These are phyloP conservation scores for Eristalinus aeneus DNA, from an alignment of 2,888 invertebrate species.

Conservation along the genomic window DNA sequence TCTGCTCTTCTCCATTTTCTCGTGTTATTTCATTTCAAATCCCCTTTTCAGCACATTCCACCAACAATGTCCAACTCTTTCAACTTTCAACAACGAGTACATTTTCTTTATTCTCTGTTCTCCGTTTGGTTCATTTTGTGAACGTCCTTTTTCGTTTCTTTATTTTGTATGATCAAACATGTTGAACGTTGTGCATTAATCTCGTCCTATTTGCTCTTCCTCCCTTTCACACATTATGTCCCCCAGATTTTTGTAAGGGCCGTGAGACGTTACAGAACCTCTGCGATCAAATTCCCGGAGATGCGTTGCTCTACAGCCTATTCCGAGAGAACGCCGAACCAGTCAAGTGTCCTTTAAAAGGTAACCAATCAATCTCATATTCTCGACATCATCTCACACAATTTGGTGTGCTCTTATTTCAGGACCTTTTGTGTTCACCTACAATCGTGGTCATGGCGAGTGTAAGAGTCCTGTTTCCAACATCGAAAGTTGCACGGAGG, in stretches of 20 bases:
- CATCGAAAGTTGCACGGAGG: slow-evolving; percentile 96
- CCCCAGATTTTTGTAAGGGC: slow-evolving; percentile 81
- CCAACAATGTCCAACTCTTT: neutral
- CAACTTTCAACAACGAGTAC: neutral
- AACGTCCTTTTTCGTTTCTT: slow-evolving; percentile 1
- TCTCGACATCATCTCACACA: neutral
- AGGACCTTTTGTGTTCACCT: slow-evolving; percentile 96
- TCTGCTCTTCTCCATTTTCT: too few species aligned
- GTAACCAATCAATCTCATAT: slow-evolving; percentile 70
- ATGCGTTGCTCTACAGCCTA: slow-evolving; percentile 93
- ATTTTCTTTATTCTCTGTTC: slow-evolving; percentile 13
- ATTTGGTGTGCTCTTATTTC: neutral
- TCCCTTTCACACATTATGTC: slow-evolving; percentile 80
- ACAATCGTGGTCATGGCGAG: slow-evolving; percentile 94
- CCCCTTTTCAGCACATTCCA: too few species aligned
- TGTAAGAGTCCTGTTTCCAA: slow-evolving; percentile 94
- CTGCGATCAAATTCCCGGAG: slow-evolving; percentile 93
- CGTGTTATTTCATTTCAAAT: too few species aligned
- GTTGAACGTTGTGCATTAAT: slow-evolving; percentile 79
- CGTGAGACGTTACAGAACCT: slow-evolving; percentile 88
- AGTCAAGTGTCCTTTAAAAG: slow-evolving; percentile 90
- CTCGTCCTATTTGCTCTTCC: slow-evolving; percentile 74
- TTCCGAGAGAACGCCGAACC: slow-evolving; percentile 93
- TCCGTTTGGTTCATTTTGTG: slow-evolving; percentile 22
- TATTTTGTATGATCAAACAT: neutral